Base-by-base conservation (phyloP, 2,888 invertebrate species). In the Xiphydria camelus region DNA sequence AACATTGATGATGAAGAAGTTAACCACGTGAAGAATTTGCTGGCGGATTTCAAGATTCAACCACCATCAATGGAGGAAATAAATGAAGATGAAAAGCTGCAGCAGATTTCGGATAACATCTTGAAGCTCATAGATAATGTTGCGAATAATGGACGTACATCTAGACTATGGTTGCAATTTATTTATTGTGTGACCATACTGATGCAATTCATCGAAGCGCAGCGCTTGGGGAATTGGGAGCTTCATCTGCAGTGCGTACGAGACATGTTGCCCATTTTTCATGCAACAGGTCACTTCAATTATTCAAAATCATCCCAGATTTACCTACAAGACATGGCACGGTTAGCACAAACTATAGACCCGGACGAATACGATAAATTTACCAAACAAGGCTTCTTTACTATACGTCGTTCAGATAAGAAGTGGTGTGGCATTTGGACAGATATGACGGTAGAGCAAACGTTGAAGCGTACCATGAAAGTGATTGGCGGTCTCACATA, bases 301-400 rank as follows among this genome's bases (percentile, higher is more conserved):
- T 64, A 67, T 43, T 59, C 64, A 6, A 66, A 61, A 53, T 57
- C 51, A 34, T 53, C 53, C 3, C 62, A 63, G 18, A 14, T 68
- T 4, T 66, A 67, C 41, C 31, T 68, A 4, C 66, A 67, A 49
- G 61, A 67, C 22, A 66, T 64, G 64, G 23, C 17, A 5, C 23
- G 46, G n/a, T 35, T 57, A 10, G 34, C 43, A 15, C n/a, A n/a
- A n/a, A n/a, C n/a, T n/a, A n/a, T n/a, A n/a, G n/a, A n/a, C n/a
- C n/a, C n/a, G n/a, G n/a, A n/a, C n/a, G n/a, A n/a, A n/a, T n/a
- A n/a, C n/a, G n/a, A n/a, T n/a, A n/a, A n/a, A n/a, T n/a, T n/a
- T n/a, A n/a, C n/a, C n/a, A n/a, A n/a, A n/a, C n/a, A n/a, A n/a
- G n/a, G n/a, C n/a, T n/a, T n/a, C n/a, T n/a, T 23, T 6, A 56